Percentiles rank a stretch among this genome's conserved stretches.
These are phyloP conservation scores for Sebastes oblongus DNA, from an alignment of 2,797 vertebrate genomes.

Conservation along the genomic window DNA sequence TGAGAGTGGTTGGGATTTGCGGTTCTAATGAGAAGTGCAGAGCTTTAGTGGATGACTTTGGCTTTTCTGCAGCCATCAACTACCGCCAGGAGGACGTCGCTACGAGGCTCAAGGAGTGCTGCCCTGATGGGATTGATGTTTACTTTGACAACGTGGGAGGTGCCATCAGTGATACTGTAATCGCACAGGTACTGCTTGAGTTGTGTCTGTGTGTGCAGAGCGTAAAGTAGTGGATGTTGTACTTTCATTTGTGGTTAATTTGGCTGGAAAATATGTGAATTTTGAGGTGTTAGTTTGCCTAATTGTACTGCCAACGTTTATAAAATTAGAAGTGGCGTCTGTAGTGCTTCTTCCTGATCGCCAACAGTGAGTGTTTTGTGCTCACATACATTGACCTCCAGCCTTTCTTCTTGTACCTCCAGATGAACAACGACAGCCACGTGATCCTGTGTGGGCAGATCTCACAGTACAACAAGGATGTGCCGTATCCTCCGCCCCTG, in stretches of 20 bases:
- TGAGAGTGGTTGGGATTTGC: constrained; percentile 92
- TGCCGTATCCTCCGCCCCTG: constrained; percentile 92
- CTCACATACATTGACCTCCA: not conserved
- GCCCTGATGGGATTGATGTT: constrained; percentile 89
- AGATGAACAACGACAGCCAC: constrained; percentile 92
- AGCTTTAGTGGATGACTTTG: constrained; percentile 86
- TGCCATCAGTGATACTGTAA: constrained; percentile 88
- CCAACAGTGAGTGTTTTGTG: not conserved
- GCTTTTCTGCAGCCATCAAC: constrained; percentile 90
- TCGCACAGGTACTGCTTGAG: constrained; percentile 85
- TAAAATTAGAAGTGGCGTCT: not conserved
- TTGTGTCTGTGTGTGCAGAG: not conserved
- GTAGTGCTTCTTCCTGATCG: not conserved
- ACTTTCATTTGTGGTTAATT: not conserved
- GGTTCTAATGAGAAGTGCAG: constrained; percentile 91
- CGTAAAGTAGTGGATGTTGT: not conserved
- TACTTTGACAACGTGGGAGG: constrained; percentile 99
- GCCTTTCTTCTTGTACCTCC: not conserved
- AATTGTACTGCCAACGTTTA: not conserved
- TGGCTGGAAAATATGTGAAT: not conserved
- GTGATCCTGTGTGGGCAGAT: constrained; percentile 96
- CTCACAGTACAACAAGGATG: constrained; percentile 96
- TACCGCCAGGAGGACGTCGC: constrained; percentile 86
- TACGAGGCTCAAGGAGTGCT: constrained; percentile 82
- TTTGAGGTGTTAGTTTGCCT: not conserved